Conservation (phyloP, 2,888 invertebrate species). For the Eucera pruinosa region DNA sequence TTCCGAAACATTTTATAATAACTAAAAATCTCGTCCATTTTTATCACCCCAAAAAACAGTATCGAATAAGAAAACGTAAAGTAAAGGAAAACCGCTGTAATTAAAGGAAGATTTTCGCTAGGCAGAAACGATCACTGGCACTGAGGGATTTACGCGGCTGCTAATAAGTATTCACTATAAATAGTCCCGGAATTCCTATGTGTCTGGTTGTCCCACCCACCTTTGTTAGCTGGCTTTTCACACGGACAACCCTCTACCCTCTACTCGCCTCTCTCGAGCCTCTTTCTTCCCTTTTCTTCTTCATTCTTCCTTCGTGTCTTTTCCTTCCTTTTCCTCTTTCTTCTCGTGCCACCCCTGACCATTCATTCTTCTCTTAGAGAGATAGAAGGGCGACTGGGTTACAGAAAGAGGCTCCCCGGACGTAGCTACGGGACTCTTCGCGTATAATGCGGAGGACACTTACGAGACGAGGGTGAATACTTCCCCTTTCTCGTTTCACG, state of each 20-base stretch:
- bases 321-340: background rate
- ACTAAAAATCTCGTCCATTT: too few species aligned
- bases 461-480: constrained; percentile 14
- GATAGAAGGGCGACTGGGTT: constrained; percentile 43
- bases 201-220: constrained; percentile 52
- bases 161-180: constrained; percentile 59
- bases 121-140: constrained; percentile 17
- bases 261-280: constrained; percentile 13
- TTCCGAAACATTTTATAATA: too few species aligned
- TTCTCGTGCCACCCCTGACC: background rate
- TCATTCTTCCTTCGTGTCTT: constrained; percentile 14
- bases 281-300: constrained; percentile 6
- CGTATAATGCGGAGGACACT: constrained; percentile 58
- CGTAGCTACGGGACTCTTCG: constrained; percentile 46
- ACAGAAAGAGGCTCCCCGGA: constrained; percentile 36
- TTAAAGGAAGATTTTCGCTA: constrained; percentile 35
- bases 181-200: constrained; percentile 56
- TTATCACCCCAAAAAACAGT: too few species aligned
- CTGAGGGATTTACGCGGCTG: constrained; percentile 40
- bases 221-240: constrained; percentile 61
- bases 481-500: background rate
- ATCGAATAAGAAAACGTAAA: background rate
- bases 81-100: constrained; percentile 1
- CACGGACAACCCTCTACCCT: constrained; percentile 42
- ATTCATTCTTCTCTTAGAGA: constrained; percentile 44